These are phyloP conservation scores for Turritopsis rubra DNA, from an alignment of 30 jellyfish, hydroid and myxozoan genomes.

Conservation along the genomic window DNA sequence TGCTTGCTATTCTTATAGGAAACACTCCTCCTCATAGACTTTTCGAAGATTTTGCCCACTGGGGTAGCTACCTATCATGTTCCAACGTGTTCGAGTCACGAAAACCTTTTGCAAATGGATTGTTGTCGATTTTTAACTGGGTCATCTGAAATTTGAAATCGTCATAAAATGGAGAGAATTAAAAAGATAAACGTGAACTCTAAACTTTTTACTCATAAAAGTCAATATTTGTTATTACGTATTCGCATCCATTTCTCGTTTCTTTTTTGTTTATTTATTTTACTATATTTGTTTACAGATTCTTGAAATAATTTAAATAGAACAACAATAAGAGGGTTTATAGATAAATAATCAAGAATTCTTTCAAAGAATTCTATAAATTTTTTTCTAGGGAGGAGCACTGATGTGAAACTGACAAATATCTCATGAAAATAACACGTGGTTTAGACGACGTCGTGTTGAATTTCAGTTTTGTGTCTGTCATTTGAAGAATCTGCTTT, in stretches of 20 bases:
- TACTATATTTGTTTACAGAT: neutral
- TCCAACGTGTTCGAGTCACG: conserved; percentile 89
- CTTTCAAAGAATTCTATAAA: neutral
- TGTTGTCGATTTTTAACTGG: conserved; percentile 78
- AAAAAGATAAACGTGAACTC: neutral
- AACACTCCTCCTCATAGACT: too few species aligned
- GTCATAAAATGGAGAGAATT: neutral
- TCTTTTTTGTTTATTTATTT: neutral
- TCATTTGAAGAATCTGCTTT: neutral
- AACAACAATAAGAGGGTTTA: neutral
- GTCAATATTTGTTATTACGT: neutral
- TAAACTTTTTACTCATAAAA: neutral
- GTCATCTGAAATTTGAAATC: conserved; percentile 44
- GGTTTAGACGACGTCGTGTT: neutral
- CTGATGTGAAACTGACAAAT: neutral
- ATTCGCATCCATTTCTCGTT: neutral
- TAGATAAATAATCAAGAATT: neutral
- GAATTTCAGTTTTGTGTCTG: neutral
- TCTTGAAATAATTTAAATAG: neutral
- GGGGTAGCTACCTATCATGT: conserved; percentile 76
- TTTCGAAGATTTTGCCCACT: too few species aligned
- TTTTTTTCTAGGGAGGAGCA: neutral
- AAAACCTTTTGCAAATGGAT: conserved; percentile 89
- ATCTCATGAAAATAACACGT: neutral
- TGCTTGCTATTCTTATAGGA: too few species aligned